Percentiles rank a stretch among this genome's conserved stretches.
Evolutionary conservation across 1,140 invertebrate genomes (phyloP).

Genomic region (Drosophila athabasca): DNA sequence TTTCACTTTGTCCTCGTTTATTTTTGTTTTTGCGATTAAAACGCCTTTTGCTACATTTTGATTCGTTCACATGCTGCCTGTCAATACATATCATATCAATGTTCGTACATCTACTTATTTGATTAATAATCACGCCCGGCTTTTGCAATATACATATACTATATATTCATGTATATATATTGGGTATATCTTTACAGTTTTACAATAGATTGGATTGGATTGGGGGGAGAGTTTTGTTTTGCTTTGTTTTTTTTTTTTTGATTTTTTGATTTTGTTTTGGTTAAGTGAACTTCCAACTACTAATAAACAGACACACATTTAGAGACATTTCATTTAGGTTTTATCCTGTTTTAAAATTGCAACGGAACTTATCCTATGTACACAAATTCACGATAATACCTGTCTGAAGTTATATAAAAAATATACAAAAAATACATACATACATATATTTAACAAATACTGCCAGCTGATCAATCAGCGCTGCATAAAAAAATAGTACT

Average conservation of each 20-base stretch:
- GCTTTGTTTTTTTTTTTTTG: too few relatives aligned
- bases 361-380: slow-evolving; percentile 70
- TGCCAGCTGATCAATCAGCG: not conserved
- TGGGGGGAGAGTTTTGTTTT: slow-evolving; percentile 16
- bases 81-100: not conserved
- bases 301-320: slow-evolving; percentile 62
- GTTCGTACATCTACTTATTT: slow-evolving; percentile 43
- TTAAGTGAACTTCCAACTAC: slow-evolving; percentile 69
- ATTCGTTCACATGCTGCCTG: slow-evolving; percentile 13
- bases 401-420: slow-evolving; percentile 28
- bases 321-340: slow-evolving; percentile 49
- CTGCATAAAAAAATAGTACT: slow-evolving; percentile 5
- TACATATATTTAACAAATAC: slow-evolving; percentile 17
- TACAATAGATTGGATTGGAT: slow-evolving; percentile 27
- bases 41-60: slow-evolving; percentile 63
- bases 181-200: slow-evolving; percentile 39
- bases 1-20: slow-evolving; percentile 56
- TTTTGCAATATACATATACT: slow-evolving; percentile 62
- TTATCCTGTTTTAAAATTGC: slow-evolving; percentile 40
- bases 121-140: slow-evolving; percentile 66
- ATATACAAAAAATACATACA: slow-evolving; percentile 45
- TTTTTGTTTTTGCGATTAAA: slow-evolving; percentile 53
- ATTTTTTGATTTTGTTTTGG: not conserved
- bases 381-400: slow-evolving; percentile 52
- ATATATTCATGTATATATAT: slow-evolving; percentile 20